Percentiles rank a stretch among this genome's conserved stretches.
These are phyloP conservation scores for Momotus momota DNA, from an alignment of 2,797 vertebrate genomes.

Conservation along the genomic window DNA sequence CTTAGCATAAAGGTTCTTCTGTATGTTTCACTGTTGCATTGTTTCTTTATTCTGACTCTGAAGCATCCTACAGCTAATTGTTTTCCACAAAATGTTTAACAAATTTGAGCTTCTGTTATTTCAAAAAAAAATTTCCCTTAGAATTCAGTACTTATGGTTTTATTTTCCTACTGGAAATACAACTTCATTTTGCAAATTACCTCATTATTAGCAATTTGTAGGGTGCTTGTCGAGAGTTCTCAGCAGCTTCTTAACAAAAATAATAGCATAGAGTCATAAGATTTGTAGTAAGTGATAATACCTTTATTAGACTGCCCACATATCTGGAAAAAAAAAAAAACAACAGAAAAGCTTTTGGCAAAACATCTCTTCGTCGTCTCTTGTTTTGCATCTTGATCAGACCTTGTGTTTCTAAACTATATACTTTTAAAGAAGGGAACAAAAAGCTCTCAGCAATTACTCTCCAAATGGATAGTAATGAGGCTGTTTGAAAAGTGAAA, in stretches of 20 bases:
- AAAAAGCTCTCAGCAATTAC: slow-evolving; percentile 9
- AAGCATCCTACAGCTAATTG: not conserved
- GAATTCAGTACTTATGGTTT: slow-evolving; percentile 1
- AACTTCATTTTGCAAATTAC: slow-evolving; percentile 39
- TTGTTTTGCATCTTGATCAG: slow-evolving; percentile 21
- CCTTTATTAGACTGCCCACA: slow-evolving; percentile 22
- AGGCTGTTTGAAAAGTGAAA: slow-evolving; percentile 30
- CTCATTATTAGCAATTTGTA: slow-evolving; percentile 58
- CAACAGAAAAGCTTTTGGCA: not conserved
- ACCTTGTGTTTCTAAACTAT: not conserved
- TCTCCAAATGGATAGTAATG: slow-evolving; percentile 43
- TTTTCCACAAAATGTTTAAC: not conserved
- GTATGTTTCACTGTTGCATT: not conserved
- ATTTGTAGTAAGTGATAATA: slow-evolving; percentile 16
- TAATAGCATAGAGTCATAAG: slow-evolving; percentile 2
- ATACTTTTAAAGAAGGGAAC: not conserved
- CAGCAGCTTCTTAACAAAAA: slow-evolving; percentile 28
- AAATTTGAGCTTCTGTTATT: slow-evolving; percentile 12
- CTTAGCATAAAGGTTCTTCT: not conserved
- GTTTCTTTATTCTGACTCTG: not conserved
- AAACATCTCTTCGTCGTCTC: not conserved
- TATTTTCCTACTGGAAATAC: slow-evolving; percentile 44
- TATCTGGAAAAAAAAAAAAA: not conserved
- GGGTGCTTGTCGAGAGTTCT: slow-evolving; percentile 45
- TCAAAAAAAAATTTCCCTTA: not conserved